These are phyloP conservation scores for Pocillopora verrucosa DNA, from an alignment of 64 coral and sea anemone species.

Conservation along the genomic window DNA sequence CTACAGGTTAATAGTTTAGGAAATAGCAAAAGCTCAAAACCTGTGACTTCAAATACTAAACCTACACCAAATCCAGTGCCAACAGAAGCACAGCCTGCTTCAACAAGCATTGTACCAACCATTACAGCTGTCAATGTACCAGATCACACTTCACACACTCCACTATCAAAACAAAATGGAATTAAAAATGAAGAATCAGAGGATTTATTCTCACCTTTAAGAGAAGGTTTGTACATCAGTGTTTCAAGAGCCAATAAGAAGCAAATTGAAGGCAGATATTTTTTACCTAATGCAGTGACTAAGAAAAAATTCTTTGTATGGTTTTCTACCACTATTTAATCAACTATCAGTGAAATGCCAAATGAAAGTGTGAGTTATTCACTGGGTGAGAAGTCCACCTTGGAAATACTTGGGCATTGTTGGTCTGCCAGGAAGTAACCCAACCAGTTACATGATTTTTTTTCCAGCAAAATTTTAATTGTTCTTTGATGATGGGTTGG, in stretches of 20 bases:
- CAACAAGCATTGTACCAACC: not conserved
- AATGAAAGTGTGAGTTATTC: too few species aligned
- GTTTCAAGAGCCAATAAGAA: not conserved
- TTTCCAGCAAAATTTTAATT: too few species aligned
- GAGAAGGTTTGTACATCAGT: constrained; percentile 62
- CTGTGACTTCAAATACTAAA: constrained; percentile 16
- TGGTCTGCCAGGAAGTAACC: too few species aligned
- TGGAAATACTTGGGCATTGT: too few species aligned
- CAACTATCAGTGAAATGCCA: too few species aligned
- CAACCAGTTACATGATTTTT: too few species aligned
- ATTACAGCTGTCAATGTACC: not conserved
- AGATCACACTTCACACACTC: not conserved
- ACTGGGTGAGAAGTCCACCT: too few species aligned
- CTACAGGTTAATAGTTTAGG: constrained; percentile 39
- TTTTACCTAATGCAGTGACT: too few species aligned
- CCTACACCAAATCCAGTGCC: constrained; percentile 7
- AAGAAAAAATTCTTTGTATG: too few species aligned
- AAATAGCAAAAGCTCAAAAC: constrained; percentile 37
- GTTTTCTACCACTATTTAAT: too few species aligned
- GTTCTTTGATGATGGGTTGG: too few species aligned
- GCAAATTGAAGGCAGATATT: too few species aligned
- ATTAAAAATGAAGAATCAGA: constrained; percentile 33
- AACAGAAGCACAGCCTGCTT: constrained; percentile 40
- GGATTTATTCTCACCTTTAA: constrained; percentile 90
- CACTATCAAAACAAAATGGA: constrained; percentile 68